Percentiles rank a stretch among this genome's conserved stretches.
Evolutionary conservation across 2,888 invertebrate species (phyloP).

Genomic region (Cordylochernes scorpioides): DNA sequence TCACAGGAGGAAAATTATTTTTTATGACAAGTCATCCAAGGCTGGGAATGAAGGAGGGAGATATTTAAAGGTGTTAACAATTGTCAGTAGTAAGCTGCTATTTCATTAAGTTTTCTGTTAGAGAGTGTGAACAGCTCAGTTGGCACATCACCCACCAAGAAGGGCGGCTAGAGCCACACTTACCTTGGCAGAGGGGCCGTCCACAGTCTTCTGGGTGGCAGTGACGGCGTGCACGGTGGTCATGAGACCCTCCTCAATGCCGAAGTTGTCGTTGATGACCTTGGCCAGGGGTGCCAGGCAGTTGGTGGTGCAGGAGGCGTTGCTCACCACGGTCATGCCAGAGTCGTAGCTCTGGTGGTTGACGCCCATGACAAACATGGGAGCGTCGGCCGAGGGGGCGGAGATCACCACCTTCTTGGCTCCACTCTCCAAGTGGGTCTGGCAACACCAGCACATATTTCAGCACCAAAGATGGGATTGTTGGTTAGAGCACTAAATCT

Average conservation of each 20-base stretch:
- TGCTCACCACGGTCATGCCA: slow-evolving; percentile 52
- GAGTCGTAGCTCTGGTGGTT: slow-evolving; percentile 70
- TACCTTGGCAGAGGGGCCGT: slow-evolving; percentile 55
- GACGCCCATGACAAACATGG: slow-evolving; percentile 93
- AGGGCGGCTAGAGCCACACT: too few species aligned
- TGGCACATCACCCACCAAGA: too few species aligned
- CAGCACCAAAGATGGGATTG: too few species aligned
- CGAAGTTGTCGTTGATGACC: slow-evolving; percentile 82
- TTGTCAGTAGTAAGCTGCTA: too few species aligned
- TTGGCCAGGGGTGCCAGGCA: slow-evolving; percentile 91
- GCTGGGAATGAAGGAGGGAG: too few species aligned
- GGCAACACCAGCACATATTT: slow-evolving; percentile 12
- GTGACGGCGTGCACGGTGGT: slow-evolving; percentile 92
- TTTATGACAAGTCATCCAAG: too few species aligned
- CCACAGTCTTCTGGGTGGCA: slow-evolving; percentile 90
- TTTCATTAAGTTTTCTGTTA: too few species aligned
- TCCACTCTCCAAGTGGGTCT: slow-evolving; percentile 59
- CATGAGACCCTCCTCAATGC: slow-evolving; percentile 80
- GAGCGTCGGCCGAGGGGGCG: slow-evolving; percentile 93
- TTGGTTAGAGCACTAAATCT: too few species aligned
- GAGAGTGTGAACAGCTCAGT: too few species aligned
- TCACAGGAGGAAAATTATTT: too few species aligned
- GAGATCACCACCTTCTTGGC: slow-evolving; percentile 92
- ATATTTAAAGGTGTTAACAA: too few species aligned
- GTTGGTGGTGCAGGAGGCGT: slow-evolving; percentile 97